Conservation (phyloP, 2,888 invertebrate species). For the Drosophila percnosoma region DNA sequence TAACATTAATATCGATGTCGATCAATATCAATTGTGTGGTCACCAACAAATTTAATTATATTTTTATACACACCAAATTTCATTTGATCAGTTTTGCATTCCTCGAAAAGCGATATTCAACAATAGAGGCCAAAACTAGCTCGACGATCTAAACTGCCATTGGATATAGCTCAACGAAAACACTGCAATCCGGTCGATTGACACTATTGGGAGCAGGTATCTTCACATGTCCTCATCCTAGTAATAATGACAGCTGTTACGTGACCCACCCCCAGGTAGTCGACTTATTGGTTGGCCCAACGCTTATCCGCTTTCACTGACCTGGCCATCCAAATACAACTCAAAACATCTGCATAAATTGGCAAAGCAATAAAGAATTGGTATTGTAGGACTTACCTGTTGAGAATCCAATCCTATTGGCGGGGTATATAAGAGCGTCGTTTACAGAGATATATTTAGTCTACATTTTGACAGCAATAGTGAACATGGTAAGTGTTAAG, state of each 20-base stretch:
- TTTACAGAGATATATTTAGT: conserved; percentile 39
- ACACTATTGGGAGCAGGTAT: conserved; percentile 1
- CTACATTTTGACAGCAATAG: conserved; percentile 42
- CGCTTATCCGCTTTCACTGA: not conserved
- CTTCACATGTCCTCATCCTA: not conserved
- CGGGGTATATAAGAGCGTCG: conserved; percentile 47
- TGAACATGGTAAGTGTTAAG: conserved; percentile 55
- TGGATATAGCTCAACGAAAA: conserved; percentile 26
- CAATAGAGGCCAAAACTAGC: not conserved
- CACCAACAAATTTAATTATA: too few relatives aligned
- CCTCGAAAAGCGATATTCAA: not conserved
- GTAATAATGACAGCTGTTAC: conserved; percentile 29
- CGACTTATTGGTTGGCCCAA: not conserved
- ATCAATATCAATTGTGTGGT: too few relatives aligned
- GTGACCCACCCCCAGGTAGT: conserved; percentile 46
- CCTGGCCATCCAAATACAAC: not conserved
- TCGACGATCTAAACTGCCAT: not conserved
- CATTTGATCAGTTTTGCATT: not conserved
- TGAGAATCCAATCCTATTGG: not conserved
- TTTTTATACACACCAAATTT: not conserved
- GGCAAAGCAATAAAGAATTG: conserved; percentile 27
- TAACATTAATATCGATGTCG: too few relatives aligned
- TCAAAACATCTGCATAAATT: conserved; percentile 50
- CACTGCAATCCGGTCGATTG: conserved; percentile 10
- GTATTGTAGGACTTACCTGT: conserved; percentile 35